Percentiles rank a stretch among this genome's conserved stretches.
Conservation (phyloP, 2,888 invertebrate genomes). For the Phortica magna region DNA sequence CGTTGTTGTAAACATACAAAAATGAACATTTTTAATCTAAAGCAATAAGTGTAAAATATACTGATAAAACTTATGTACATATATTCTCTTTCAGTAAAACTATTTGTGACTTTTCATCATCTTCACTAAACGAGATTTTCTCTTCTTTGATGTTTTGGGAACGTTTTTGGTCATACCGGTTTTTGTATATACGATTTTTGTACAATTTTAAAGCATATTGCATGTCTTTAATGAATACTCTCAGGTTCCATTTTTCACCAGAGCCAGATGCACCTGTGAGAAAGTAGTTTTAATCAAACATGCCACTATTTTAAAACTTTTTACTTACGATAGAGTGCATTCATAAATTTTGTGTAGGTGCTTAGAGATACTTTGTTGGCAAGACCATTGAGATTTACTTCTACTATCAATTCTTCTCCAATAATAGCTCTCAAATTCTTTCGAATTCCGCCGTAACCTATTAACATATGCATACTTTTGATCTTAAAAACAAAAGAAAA, state of each 20-base stretch:
- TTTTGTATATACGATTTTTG: slow-evolving; percentile 6
- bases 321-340: slow-evolving; percentile 3
- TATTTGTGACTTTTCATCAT: background rate
- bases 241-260: background rate
- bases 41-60: no score
- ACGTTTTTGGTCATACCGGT: no score
- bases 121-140: background rate
- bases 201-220: background rate
- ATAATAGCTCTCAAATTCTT: background rate
- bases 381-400: background rate
- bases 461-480: background rate
- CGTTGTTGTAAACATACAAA: no score
- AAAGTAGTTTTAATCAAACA: background rate
- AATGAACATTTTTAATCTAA: no score
- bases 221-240: background rate
- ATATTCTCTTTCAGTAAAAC: no score
- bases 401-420: background rate
- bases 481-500: background rate
- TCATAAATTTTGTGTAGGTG: background rate
- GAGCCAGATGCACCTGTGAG: background rate
- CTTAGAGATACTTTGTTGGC: background rate
- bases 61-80: no score
- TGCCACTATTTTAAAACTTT: background rate
- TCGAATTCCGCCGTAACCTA: background rate
- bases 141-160: background rate